Base-by-base conservation (phyloP, 2,888 invertebrate species). In the Hofmannophila pseudospretella region DNA sequence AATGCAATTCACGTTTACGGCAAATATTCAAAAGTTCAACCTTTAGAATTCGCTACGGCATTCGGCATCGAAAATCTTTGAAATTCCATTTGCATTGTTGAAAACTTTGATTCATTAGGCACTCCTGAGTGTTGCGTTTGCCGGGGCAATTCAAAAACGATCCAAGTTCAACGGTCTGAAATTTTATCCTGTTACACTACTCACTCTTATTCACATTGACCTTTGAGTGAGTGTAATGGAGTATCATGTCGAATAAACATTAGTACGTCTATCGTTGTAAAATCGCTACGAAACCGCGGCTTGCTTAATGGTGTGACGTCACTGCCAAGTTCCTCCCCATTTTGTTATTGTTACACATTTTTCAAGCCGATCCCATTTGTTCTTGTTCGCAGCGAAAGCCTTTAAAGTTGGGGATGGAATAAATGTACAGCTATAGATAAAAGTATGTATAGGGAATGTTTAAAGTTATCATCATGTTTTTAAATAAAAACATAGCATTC, bases 341-440 rank as follows among this genome's bases (percentile, higher is more conserved):
- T 73, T 61, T 60, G 65, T 74, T 76, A 76, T 76, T 72, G 69
- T 68, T 67, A 67, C 59, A 69, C 69, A 73, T 75, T 74, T 73
- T 69, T 74, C 68, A 69, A 72, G 61, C 56, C 66, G 65, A 71
- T 71, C 67, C 63, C 70, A 72, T 75, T 75, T 73, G 67, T 72
- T 67, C 58, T 57, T 59, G 57, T 61, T 60, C 54, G 54, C 53
- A 39, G 39, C 52, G 52, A 52, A 60, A 66, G 55, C 61, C 63
- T 62, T 52, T 54, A 59, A 65, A 63, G 55, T 66, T 62, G 50
- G 53, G 65, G 61, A 69, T 66, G 63, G 62, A 67, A 59, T 56
- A 50, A 44, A 63, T 60, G 54, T 59, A 39, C 44, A 39, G 29
- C 32, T 33, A 27, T 19, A 38, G n/a, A 7, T 27, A 27, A 16